A percentile compares a stretch with the other conserved stretches of the same genome.
Conservation (phyloP, 2,888 invertebrate genomes). For the Drosophila mercatorum region DNA sequence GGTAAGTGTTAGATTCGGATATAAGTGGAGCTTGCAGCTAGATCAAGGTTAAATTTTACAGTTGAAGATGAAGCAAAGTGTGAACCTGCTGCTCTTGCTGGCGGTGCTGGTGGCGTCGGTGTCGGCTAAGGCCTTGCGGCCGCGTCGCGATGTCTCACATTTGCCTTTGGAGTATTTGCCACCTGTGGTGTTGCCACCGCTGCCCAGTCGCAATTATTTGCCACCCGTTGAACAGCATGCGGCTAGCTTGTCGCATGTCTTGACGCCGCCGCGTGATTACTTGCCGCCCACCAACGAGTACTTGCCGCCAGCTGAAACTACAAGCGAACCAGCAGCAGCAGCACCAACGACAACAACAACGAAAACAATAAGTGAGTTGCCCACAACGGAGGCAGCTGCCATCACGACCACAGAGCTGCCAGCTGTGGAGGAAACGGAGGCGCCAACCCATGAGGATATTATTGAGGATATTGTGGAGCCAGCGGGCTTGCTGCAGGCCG, state of each 20-base stretch:
- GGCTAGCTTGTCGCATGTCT: constrained; percentile 55
- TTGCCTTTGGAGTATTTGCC: constrained; percentile 74
- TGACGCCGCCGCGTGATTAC: constrained; percentile 67
- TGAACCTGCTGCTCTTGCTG: constrained; percentile 6
- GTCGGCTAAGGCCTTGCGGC: constrained; percentile 46
- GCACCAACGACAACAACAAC: constrained; percentile 55
- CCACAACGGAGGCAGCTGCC: constrained; percentile 20
- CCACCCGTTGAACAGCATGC: constrained; percentile 77
- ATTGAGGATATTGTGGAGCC: constrained; percentile 47
- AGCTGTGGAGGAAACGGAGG: constrained; percentile 47
- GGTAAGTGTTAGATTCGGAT: constrained; percentile 41
- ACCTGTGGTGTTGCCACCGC: constrained; percentile 73
- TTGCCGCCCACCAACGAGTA: constrained; percentile 74
- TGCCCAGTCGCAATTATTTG: constrained; percentile 72
- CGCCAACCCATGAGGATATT: constrained; percentile 24
- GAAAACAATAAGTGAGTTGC: constrained; percentile 35
- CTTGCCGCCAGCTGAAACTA: constrained; percentile 49
- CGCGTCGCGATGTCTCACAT: constrained; percentile 80
- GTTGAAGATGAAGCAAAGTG: neutral
- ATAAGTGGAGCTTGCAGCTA: constrained; percentile 6
- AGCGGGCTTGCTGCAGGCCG: constrained; percentile 58
- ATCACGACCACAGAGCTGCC: constrained; percentile 17
- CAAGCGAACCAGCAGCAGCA: constrained; percentile 19
- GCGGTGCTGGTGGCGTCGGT: constrained; percentile 14
- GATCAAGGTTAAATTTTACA: constrained; percentile 15